Evolutionary conservation across 37 sponge, comb jelly and placozoan genomes (phyloP).

Genomic region (Halisarca cf. caerulea): DNA sequence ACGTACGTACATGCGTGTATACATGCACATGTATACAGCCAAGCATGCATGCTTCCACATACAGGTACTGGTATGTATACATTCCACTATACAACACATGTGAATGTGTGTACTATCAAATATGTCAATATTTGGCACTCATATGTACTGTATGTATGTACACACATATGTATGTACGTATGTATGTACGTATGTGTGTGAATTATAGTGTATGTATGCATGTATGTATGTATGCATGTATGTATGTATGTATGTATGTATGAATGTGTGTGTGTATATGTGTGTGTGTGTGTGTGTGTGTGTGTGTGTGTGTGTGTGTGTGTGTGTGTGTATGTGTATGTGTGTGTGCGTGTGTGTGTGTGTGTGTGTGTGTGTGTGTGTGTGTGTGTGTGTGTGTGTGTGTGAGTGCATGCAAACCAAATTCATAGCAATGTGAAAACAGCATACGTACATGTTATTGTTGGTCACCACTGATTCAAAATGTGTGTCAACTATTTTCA

Average conservation of each 20-base stretch:
- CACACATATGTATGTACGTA: background rate
- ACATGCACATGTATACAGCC: no score
- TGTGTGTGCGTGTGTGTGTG: conserved; percentile 21
- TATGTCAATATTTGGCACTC: no score
- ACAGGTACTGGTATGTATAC: no score
- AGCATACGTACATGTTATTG: no score
- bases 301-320: conserved; percentile 24
- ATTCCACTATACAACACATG: no score
- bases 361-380: conserved; percentile 18
- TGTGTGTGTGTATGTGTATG: conserved; percentile 18
- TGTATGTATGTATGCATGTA: conserved; percentile 17
- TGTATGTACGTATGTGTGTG: background rate
- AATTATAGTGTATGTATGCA: conserved; percentile 4
- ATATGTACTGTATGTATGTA: background rate
- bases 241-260: conserved; percentile 20
- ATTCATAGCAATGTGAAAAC: background rate
- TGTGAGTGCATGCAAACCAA: background rate
- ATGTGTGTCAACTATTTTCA: no score
- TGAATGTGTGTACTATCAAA: no score
- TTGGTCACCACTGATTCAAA: no score
- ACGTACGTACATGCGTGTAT: no score
- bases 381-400: conserved; percentile 26
- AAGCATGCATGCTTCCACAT: no score
- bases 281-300: background rate
- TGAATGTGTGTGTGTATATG: background rate